phyloP scores from a whole-genome alignment of 2,888 invertebrate genomes.

The Pardosa pseudoannulata region DNA sequence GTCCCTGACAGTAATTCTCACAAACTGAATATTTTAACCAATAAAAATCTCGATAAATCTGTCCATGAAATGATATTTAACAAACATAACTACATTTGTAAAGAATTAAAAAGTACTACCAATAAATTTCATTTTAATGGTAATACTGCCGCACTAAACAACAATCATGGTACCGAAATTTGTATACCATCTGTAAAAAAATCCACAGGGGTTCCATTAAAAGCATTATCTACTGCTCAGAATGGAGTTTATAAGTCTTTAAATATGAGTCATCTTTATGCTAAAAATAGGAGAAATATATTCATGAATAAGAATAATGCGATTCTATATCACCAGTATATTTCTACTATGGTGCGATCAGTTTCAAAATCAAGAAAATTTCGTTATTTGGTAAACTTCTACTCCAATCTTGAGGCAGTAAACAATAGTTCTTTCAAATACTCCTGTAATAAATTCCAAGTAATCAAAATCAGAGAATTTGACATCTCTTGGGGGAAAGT shows the following conservation, averaged over 20 bases:
- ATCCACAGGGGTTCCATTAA: too few species aligned
- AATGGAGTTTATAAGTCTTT: neutral
- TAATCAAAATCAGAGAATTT: neutral
- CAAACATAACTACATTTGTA: too few species aligned
- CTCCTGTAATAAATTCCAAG: neutral
- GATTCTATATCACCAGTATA: slow-evolving; percentile 53
- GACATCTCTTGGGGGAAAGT: slow-evolving; percentile 28
- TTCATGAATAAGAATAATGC: slow-evolving; percentile 31
- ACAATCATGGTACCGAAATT: too few species aligned
- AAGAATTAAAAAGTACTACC: too few species aligned
- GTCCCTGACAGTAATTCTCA: too few species aligned
- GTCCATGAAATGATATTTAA: too few species aligned
- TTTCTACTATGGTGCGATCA: slow-evolving; percentile 35
- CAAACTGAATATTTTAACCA: too few species aligned
- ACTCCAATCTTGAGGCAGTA: slow-evolving; percentile 29
- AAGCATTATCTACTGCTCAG: too few species aligned
- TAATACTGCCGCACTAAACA: neutral
- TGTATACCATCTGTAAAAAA: too few species aligned
- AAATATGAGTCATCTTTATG: neutral
- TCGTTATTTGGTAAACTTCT: slow-evolving; percentile 34
- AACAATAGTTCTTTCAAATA: neutral
- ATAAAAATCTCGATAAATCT: too few species aligned
- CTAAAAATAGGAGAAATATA: slow-evolving; percentile 23
- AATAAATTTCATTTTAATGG: too few species aligned
- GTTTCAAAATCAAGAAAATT: slow-evolving; percentile 49